A percentile compares a stretch with the other conserved stretches of the same genome.
These are phyloP conservation scores for Plectropomus leopardus DNA, from an alignment of 2,113 vertebrate species.

Conservation along the genomic window DNA sequence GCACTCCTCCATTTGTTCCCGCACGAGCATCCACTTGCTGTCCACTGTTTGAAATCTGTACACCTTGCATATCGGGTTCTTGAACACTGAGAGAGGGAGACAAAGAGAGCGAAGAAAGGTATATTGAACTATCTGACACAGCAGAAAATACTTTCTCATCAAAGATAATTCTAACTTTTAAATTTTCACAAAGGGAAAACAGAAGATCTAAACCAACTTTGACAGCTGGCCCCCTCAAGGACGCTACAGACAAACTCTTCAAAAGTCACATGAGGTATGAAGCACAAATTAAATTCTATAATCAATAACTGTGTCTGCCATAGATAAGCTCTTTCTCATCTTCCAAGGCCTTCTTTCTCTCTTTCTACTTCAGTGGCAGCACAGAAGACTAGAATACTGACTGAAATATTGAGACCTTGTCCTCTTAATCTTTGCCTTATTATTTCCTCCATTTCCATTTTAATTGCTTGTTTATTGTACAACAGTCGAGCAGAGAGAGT, in stretches of 20 bases:
- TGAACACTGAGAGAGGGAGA: slow-evolving; percentile 88
- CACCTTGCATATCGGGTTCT: slow-evolving; percentile 94
- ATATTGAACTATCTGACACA: slow-evolving; percentile 19
- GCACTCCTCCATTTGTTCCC: slow-evolving; percentile 98
- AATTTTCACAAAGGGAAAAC: slow-evolving; percentile 20
- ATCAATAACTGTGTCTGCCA: slow-evolving; percentile 78
- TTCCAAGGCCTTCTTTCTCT: slow-evolving; percentile 41
- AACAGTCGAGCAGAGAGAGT: slow-evolving; percentile 18
- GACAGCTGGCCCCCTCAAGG: slow-evolving; percentile 51
- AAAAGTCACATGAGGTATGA: slow-evolving; percentile 67
- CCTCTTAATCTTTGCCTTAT: slow-evolving; percentile 51
- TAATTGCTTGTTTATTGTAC: slow-evolving; percentile 72
- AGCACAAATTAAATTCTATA: slow-evolving; percentile 76
- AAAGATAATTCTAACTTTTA: slow-evolving; percentile 10
- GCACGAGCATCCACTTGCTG: slow-evolving; percentile 95
- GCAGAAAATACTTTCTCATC: slow-evolving; percentile 18
- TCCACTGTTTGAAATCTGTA: slow-evolving; percentile 96
- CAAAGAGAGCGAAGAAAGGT: neutral
- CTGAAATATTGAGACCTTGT: slow-evolving; percentile 33
- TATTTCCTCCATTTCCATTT: slow-evolving; percentile 69
- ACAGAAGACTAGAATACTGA: slow-evolving; percentile 23
- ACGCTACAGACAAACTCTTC: slow-evolving; percentile 41
- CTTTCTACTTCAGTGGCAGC: slow-evolving; percentile 35
- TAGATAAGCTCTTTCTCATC: slow-evolving; percentile 72
- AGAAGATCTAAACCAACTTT: slow-evolving; percentile 32